phyloP scores from a whole-genome alignment of 1,140 invertebrate genomes.

The Mizuhopecten yessoensis region DNA sequence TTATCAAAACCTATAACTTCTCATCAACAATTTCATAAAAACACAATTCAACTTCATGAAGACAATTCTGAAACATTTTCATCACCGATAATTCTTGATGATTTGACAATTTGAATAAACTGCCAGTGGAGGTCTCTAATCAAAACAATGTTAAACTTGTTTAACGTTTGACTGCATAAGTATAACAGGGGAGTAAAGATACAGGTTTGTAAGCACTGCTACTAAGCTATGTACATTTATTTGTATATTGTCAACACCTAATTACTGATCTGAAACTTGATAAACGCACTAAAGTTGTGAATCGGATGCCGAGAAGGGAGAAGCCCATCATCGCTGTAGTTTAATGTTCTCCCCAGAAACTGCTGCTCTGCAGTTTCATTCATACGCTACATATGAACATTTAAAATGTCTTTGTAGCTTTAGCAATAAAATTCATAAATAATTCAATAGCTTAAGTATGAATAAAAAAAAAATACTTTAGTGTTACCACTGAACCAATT shows the following conservation, averaged over 20 bases:
- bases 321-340: background rate
- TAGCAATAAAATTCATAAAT: constrained; percentile 29
- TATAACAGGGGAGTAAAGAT: background rate
- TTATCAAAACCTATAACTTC: too few relatives aligned
- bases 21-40: too few relatives aligned
- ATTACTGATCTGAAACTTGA: constrained; percentile 5
- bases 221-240: background rate
- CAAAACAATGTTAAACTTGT: background rate
- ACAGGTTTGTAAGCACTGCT: background rate
- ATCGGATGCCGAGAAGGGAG: background rate
- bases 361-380: constrained; percentile 33
- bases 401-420: background rate
- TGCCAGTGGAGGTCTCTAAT: too few relatives aligned
- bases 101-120: too few relatives aligned
- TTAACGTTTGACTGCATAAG: background rate
- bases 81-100: too few relatives aligned
- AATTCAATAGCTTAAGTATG: constrained; percentile 15
- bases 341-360: background rate
- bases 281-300: background rate
- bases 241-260: background rate
- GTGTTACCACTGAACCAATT: background rate
- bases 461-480: background rate
- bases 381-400: background rate
- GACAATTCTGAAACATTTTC: too few relatives aligned
- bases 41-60: too few relatives aligned